Conservation (phyloP, 23 tunicate species). For the Trididemnum clinides region DNA sequence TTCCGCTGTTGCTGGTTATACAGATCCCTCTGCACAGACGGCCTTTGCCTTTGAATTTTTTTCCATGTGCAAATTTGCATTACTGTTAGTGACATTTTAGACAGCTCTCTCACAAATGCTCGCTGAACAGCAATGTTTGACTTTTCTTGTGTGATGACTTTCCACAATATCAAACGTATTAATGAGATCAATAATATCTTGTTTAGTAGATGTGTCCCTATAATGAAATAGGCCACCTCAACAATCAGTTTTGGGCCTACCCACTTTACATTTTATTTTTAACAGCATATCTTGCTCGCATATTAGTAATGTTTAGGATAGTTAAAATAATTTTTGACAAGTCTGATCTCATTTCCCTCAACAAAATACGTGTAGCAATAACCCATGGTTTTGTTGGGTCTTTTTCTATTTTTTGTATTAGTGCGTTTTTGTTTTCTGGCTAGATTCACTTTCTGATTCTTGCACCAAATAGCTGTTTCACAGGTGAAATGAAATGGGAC, state of each 20-base stretch:
- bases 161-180: neutral
- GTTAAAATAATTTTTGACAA: neutral
- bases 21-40: too few relatives aligned
- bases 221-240: neutral
- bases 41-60: too few relatives aligned
- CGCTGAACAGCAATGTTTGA: too few relatives aligned
- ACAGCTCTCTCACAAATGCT: too few relatives aligned
- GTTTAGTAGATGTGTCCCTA: neutral
- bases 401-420: neutral
- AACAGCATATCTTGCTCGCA: neutral
- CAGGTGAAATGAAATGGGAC: too few relatives aligned
- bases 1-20: too few relatives aligned
- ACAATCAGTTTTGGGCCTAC: neutral
- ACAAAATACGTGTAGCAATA: neutral
- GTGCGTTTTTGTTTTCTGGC: neutral
- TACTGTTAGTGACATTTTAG: too few relatives aligned
- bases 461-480: neutral
- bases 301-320: neutral
- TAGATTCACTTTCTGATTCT: neutral
- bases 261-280: neutral
- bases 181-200: neutral
- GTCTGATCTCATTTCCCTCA: neutral
- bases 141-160: neutral
- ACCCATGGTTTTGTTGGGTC: neutral
- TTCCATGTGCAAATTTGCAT: too few relatives aligned